Conservation (phyloP, 2,888 invertebrate species). For the Iselma pallidipennis region DNA sequence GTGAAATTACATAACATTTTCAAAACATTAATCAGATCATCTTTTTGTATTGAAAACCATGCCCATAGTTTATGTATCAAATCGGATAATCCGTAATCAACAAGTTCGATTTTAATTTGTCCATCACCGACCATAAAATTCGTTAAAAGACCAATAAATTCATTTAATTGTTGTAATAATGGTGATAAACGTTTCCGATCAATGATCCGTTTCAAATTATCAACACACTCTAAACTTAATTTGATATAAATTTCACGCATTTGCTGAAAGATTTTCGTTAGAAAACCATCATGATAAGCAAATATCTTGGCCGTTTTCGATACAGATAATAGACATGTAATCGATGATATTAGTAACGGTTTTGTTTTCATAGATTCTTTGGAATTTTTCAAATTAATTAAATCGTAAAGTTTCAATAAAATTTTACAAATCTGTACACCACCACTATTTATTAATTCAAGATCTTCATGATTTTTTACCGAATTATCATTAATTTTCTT, state of each 20-base stretch:
- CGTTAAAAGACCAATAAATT: slow-evolving; percentile 62
- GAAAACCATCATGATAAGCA: slow-evolving; percentile 54
- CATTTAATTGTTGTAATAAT: slow-evolving; percentile 61
- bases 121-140: slow-evolving; percentile 63
- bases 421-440: slow-evolving; percentile 58
- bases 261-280: slow-evolving; percentile 51
- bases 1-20: slow-evolving; percentile 67
- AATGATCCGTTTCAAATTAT: slow-evolving; percentile 51
- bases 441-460: slow-evolving; percentile 35
- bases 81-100: slow-evolving; percentile 61
- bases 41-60: slow-evolving; percentile 66
- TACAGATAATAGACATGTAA: slow-evolving; percentile 56
- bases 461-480: slow-evolving; percentile 38
- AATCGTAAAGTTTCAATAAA: slow-evolving; percentile 56
- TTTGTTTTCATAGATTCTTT: slow-evolving; percentile 50
- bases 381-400: slow-evolving; percentile 49
- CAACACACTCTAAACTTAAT: slow-evolving; percentile 58
- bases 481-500: slow-evolving; percentile 44
- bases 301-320: slow-evolving; percentile 57
- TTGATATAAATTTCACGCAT: slow-evolving; percentile 57
- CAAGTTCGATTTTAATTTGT: slow-evolving; percentile 61
- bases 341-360: slow-evolving; percentile 51
- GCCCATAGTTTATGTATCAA: slow-evolving; percentile 68
- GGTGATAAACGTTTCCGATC: slow-evolving; percentile 57
- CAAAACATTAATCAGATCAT: slow-evolving; percentile 59